Conservation (phyloP, 53 echinoderm and acorn worm species). For the Mesocentrotus franciscanus region DNA sequence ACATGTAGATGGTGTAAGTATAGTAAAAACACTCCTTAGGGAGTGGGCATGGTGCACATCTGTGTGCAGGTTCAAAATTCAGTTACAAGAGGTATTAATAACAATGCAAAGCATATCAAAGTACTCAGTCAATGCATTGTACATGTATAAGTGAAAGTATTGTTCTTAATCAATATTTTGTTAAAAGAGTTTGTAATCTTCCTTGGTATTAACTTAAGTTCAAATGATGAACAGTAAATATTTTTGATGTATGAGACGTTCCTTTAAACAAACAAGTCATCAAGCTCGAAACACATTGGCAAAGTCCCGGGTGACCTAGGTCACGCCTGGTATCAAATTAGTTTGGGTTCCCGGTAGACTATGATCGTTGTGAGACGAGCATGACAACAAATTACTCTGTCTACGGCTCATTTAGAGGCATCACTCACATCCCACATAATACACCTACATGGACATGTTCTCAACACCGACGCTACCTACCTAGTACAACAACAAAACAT, state of each 20-base stretch:
- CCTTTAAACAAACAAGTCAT: constrained; percentile 17
- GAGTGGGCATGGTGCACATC: background rate
- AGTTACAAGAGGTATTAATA: background rate
- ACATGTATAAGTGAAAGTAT: background rate
- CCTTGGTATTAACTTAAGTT: background rate
- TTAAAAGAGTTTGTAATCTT: background rate
- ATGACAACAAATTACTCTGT: constrained; percentile 57
- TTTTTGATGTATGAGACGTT: background rate
- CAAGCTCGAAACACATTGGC: background rate
- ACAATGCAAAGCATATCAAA: background rate
- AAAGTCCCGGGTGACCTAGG: background rate
- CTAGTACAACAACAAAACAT: background rate
- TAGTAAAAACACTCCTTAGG: background rate
- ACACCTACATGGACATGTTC: constrained; percentile 1
- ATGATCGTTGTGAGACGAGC: background rate
- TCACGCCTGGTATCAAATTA: constrained; percentile 38
- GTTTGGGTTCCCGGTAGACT: background rate
- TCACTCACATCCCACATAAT: constrained; percentile 37
- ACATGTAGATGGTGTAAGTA: too few species aligned
- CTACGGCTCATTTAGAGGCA: constrained; percentile 30
- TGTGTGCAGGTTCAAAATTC: background rate
- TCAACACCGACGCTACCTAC: background rate
- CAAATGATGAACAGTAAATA: background rate
- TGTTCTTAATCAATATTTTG: background rate
- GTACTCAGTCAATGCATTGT: background rate